Base-by-base conservation (phyloP, 2,113 vertebrate genomes). In the Poeciliopsis prolifica region DNA sequence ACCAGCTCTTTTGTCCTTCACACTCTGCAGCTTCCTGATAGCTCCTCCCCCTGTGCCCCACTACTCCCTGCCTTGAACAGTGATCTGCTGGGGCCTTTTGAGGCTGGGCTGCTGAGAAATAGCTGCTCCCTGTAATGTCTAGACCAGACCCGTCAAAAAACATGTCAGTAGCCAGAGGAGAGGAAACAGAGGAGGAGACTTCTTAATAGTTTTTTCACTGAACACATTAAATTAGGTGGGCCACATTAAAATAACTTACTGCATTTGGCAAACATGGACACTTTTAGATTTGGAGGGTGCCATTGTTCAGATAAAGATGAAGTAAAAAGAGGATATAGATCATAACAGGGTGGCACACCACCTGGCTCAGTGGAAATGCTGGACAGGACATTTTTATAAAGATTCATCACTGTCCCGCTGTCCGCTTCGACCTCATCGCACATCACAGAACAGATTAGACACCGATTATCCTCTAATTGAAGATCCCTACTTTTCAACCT, bases 1-100 rank as follows among this genome's bases (percentile, higher is more conserved):
- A 88, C 91, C 92, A 84, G 91, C 92, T 94, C 93, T 93, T 94
- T 94, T 95, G 94, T 95, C 94, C 94, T 95, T 95, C 94, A 95
- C 94, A 95, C 94, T 94, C 92, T 92, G 93, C 92, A 88, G 92
- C 91, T 82, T 91, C 63, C 91, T 92, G 93, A 94, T 93, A 93
- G 94, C 94, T 94, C 93, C 93, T 92, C 90, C 92, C 92, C 90
- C 86, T 87, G 83, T 87, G 87, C 81, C 85, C 84, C 89, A 83
- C 89, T 86, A 89, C 86, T 83, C 91, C 90, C 92, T 89, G 87
- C 92, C 91, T 92, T 92, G 92, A 92, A 89, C 91, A 89, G 92
- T 88, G 90, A 91, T 93, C 88, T 92, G 89, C 91, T 90, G 91
- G 91, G 92, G 90, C 89, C 88, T 91, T 91, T 85, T 84, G 75